Percentiles rank a stretch among this genome's conserved stretches.
Conservation (phyloP, 2,113 vertebrate genomes). For the Thinocorus orbignyianus region DNA sequence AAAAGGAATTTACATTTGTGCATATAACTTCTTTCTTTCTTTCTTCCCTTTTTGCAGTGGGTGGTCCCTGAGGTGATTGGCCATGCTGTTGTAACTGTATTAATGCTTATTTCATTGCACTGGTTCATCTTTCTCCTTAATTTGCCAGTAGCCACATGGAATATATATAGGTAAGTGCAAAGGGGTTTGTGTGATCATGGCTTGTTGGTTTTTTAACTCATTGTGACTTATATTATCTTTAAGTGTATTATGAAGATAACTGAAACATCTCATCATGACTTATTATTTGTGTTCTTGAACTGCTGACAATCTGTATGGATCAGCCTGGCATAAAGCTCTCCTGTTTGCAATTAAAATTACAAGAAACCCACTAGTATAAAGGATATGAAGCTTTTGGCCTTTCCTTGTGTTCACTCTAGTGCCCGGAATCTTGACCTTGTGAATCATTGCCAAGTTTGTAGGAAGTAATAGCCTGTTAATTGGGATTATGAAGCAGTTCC, state of each 20-base stretch:
- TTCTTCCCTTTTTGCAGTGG: conserved; percentile 79
- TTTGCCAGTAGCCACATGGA: conserved; percentile 92
- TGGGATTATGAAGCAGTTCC: background rate
- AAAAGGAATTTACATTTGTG: background rate
- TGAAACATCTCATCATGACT: too few relatives aligned
- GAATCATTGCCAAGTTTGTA: background rate
- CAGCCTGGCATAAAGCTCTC: background rate
- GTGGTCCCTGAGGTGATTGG: conserved; percentile 91
- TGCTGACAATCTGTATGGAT: background rate
- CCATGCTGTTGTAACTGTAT: conserved; percentile 85
- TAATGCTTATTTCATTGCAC: conserved; percentile 95
- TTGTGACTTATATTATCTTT: background rate
- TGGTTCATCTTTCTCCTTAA: conserved; percentile 98
- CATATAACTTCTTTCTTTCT: background rate
- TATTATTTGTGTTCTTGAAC: background rate
- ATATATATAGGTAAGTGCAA: conserved; percentile 88
- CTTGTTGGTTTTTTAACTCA: background rate
- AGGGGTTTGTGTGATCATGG: background rate
- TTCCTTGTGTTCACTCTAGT: background rate
- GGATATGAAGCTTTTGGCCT: background rate
- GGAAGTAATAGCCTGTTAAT: background rate
- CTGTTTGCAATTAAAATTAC: background rate
- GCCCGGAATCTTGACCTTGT: background rate
- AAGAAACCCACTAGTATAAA: background rate
- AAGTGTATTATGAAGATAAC: background rate